Evolutionary conservation across 2,113 vertebrate genomes (phyloP), one percentile per base, ranked within the genome.

Genomic region (Charina bottae): DNA sequence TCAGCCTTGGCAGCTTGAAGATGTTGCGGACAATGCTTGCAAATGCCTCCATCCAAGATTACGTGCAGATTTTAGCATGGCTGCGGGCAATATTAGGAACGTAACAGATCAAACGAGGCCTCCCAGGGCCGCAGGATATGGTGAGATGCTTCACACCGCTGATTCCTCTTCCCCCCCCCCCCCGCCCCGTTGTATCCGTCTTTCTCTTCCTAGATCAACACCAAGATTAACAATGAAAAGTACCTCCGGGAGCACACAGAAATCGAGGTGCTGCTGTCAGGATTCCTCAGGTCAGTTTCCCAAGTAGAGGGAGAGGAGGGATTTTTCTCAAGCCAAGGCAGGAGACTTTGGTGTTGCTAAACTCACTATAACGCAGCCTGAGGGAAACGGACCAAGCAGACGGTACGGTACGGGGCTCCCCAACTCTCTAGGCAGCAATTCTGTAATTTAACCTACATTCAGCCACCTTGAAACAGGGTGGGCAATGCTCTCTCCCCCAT

Each of bases 201-300:
- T 12, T 37, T 85, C 64, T 21, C 17, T 21, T 10, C 37, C 5
- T 93, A 99, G 98, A 97, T 98, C 60, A 96, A 97, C 93, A 98
- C 97, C 1, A 98, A 97, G 95, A 97, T 98, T 23, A 96, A 96
- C 23, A 98, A 98, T 83, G 98, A 98, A 93, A 96, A 92, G 42
- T 99, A 99, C 95, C 92, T 99, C 49, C 97, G 97, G 84, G 90
- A 96, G 0, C 98, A 99, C 91, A 98, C 96, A 9, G 98, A 98
- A 9, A 96, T 98, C 59, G 97, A 97, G 10, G 33, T 97, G 53
- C 92, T 99, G 58, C 62, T 99, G 4, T 96, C 97, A 1, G 97
- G 97, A 88, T 99, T 99, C 91, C 93, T 98, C 68, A 98, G 98
- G 98, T 98, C 83, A 92, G 85, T 11, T 28, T 24, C 28, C 23